Evolutionary conservation across 2,113 vertebrate species (phyloP).

Genomic region (Apteryx mantelli): DNA sequence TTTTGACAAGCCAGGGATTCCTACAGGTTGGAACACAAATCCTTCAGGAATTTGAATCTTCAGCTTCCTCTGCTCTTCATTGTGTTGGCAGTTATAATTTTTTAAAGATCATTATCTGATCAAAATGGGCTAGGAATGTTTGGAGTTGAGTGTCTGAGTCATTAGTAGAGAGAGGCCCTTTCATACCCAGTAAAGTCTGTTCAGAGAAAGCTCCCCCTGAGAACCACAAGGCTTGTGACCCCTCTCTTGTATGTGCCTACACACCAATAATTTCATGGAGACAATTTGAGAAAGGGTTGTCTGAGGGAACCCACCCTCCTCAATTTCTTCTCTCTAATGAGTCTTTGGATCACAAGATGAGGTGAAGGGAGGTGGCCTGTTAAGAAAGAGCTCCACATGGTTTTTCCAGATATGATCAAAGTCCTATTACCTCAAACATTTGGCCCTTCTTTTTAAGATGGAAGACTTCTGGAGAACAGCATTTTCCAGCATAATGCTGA

Average conservation of each 20-base stretch:
- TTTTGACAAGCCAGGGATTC: conserved; percentile 37
- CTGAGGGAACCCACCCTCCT: neutral
- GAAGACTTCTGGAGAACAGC: neutral
- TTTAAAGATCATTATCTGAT: conserved; percentile 48
- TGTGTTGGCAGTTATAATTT: neutral
- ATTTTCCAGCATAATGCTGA: neutral
- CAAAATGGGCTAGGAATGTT: neutral
- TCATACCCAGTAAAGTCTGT: neutral
- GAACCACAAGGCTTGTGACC: neutral
- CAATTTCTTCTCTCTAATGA: neutral
- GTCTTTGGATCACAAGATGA: neutral
- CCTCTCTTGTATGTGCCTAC: neutral
- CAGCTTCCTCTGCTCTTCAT: neutral
- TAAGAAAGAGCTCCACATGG: neutral
- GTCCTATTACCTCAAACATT: neutral
- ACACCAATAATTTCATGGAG: neutral
- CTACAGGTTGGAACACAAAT: conserved; percentile 48
- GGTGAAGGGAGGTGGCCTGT: neutral
- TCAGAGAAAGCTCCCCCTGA: neutral
- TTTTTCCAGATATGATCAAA: neutral
- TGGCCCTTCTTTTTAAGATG: neutral
- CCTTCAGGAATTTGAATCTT: neutral
- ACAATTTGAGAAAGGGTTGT: neutral
- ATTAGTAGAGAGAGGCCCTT: neutral
- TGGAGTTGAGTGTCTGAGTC: neutral